Base-by-base conservation (phyloP, 2,113 vertebrate species). In the Oncorhynchus nerka region DNA sequence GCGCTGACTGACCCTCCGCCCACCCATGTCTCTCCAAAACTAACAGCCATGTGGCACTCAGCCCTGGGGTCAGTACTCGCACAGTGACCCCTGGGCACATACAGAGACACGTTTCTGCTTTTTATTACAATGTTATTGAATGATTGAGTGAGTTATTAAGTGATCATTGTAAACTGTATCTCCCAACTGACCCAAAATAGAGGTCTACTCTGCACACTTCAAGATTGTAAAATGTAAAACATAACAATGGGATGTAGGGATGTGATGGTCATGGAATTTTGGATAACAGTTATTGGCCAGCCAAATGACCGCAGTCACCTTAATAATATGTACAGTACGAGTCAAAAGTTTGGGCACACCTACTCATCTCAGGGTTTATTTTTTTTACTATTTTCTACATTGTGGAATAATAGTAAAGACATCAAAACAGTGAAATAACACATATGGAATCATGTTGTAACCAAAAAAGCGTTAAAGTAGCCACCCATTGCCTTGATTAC, bases 11-110 rank as follows among this genome's bases (percentile, higher is more conserved):
- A 34, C 79, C 92, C 92, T 92, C 89, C 68, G 84, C 74, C 87
- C 66, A 49, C 75, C 75, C 67, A 20, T 45, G 5, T 73, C 87
- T 75, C 82, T 94, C 89, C 92, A 92, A 91, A 92, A 81, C 91
- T 89, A 92, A 91, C 85, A 93, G 86, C 88, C 81, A 28, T 68
- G 85, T 73, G 82, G 77, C 79, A 83, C 78, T 55, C 67, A 76
- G 77, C 83, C 78, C 69, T 81, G 81, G 39, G 75, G 75, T 45
- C 39, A 75, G 73, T 68, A 87, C 39, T 45, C 39, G 9, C 39
- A 45, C 39, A 45, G 39, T 77, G 72, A 62, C 59, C 7, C 19
- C 13, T 5, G n/a, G 1, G 39, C 9, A 45, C 51, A 24, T 22
- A 16, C n/a, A 62, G 8, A 62, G 13, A 62, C 59, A 62, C n/a